These are phyloP conservation scores for Prunella fulvescens DNA, from an alignment of 2,113 vertebrate genomes.

Conservation along the genomic window DNA sequence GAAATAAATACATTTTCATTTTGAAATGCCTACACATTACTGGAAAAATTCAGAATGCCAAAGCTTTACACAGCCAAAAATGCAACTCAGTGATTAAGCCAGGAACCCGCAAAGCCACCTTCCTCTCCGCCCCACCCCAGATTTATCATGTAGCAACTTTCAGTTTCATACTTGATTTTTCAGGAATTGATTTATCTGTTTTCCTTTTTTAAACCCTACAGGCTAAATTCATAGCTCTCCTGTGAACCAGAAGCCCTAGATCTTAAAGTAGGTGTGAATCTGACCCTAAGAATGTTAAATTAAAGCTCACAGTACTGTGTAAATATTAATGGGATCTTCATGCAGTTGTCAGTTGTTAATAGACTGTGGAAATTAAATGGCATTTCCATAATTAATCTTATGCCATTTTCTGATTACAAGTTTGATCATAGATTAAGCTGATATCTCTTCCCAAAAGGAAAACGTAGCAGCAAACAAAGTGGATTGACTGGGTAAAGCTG, in stretches of 20 bases:
- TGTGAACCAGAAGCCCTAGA: not conserved
- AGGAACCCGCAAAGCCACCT: not conserved
- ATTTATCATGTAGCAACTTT: not conserved
- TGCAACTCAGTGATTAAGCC: not conserved
- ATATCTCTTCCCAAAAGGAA: slow-evolving; percentile 35
- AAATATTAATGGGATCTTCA: slow-evolving; percentile 61
- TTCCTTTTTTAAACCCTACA: not conserved
- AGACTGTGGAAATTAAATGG: slow-evolving; percentile 66
- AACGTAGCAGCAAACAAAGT: not conserved
- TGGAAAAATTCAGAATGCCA: not conserved
- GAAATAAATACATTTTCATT: not conserved
- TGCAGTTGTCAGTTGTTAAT: slow-evolving; percentile 62
- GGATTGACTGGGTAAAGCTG: not conserved
- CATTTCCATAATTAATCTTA: slow-evolving; percentile 70
- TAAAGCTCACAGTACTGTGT: not conserved
- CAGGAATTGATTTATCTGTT: not conserved
- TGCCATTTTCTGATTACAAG: slow-evolving; percentile 68
- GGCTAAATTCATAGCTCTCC: not conserved
- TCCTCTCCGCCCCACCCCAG: too few relatives aligned
- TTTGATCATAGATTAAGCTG: slow-evolving; percentile 55
- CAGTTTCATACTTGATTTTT: not conserved
- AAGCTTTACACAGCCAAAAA: not conserved
- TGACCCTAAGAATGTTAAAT: not conserved
- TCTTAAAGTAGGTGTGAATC: not conserved
- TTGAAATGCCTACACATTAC: not conserved